Conservation (phyloP, 2,888 invertebrate genomes). For the Cyrtodaria siliqua region DNA sequence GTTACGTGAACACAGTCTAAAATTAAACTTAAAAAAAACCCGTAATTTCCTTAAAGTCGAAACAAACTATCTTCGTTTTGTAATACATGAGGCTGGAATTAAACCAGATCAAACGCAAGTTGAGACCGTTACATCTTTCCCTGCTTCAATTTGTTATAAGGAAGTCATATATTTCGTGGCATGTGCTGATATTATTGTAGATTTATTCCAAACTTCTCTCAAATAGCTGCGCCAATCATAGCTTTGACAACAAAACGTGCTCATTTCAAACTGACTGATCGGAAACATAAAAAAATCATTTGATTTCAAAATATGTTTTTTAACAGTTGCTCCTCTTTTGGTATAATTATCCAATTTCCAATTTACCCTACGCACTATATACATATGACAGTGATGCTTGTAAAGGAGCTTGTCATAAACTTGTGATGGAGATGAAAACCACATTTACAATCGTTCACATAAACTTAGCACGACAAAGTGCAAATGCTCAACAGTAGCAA, state of each 20-base stretch:
- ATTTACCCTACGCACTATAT: constrained; percentile 32
- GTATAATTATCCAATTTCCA: constrained; percentile 44
- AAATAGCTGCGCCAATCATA: constrained; percentile 35
- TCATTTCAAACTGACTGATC: constrained; percentile 29
- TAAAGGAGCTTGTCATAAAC: constrained; percentile 26
- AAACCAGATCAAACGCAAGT: too few species aligned
- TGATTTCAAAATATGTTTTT: constrained; percentile 44
- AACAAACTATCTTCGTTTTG: too few species aligned
- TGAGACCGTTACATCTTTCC: too few species aligned
- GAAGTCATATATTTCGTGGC: constrained; percentile 59
- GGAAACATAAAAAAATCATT: constrained; percentile 18
- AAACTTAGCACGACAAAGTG: constrained; percentile 17
- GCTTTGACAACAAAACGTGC: constrained; percentile 34
- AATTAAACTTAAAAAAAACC: too few species aligned
- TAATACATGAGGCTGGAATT: too few species aligned
- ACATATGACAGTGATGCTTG: constrained; percentile 40
- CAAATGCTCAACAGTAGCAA: constrained; percentile 22
- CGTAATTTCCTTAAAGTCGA: too few species aligned
- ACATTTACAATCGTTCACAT: constrained; percentile 34
- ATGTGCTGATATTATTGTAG: constrained; percentile 57
- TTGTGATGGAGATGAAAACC: constrained; percentile 10
- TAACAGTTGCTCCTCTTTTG: constrained; percentile 39
- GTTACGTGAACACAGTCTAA: too few species aligned
- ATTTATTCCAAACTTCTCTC: constrained; percentile 50
- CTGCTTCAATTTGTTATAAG: constrained; percentile 8